Base-by-base conservation (phyloP, 1,140 invertebrate genomes). In the Zaprionus tsacasi region DNA sequence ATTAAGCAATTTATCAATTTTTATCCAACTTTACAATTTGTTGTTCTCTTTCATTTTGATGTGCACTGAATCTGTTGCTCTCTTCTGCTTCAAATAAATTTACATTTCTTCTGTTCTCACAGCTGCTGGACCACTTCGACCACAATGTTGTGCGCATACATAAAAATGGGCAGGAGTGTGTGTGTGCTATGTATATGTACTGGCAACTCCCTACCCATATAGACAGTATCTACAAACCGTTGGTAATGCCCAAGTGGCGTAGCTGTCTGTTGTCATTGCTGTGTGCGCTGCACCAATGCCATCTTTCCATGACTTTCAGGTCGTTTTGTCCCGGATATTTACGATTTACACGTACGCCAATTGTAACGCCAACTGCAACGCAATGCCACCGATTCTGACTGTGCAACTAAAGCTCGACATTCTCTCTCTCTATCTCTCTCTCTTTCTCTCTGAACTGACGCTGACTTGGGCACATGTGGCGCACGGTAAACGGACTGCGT, bases 261-360 rank as follows among this genome's bases (percentile, higher is more conserved):
- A 13, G 30, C 72, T 69, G 21, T 21, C 21, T 21, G 57, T 58
- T 75, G 72, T 64, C 57, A 64, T 45, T 70, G 66, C 59, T 33
- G 71, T 30, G n/a, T 43, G 38, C 21, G 48, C 21, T n/a, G 55
- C 36, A 50, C 45, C 15, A 50, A 50, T 70, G 73, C 30, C 30
- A 45, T 45, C 66, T 58, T 60, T 54, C 64, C 57, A 60, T 63
- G 48, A 40, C 63, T 61, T 85, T 67, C 70, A 76, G 77, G 70
- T 86, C 82, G 82, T 81, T 86, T 81, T 86, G 59, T 66, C 71
- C 65, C 82, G 82, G 82, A 87, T 87, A 86, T 86, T 86, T 86
- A 86, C 82, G 82, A 86, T 86, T 86, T 87, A 86, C 82, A 86
- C 82, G 82, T 87, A 82, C 86, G 82, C 82, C 82, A 82, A 86